Percentiles rank a stretch among this genome's conserved stretches.
Evolutionary conservation across 2,888 invertebrate species (phyloP).

Genomic region (Aleiodes testaceus): DNA sequence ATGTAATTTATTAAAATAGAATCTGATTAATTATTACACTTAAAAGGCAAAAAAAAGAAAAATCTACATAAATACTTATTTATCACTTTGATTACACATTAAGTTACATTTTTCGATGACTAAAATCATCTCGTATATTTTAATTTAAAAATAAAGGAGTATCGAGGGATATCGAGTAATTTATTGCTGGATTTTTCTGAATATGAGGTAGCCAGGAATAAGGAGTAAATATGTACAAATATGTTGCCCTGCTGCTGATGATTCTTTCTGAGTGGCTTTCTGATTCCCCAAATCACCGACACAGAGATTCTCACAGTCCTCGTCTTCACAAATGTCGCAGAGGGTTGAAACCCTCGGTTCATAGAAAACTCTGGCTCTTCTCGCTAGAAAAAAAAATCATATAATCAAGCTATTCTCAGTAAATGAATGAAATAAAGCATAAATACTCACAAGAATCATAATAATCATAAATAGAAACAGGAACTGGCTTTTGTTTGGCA

Average conservation of each 20-base stretch:
- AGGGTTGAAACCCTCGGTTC: constrained; percentile 80
- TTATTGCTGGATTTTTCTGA: not conserved
- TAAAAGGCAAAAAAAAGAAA: not conserved
- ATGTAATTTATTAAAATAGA: constrained; percentile 18
- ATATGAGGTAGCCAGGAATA: constrained; percentile 14
- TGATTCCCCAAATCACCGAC: constrained; percentile 65
- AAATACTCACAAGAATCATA: constrained; percentile 88
- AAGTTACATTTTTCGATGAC: not conserved
- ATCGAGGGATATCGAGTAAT: not conserved
- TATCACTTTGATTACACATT: constrained; percentile 21
- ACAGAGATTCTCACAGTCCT: constrained; percentile 76
- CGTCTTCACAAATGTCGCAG: constrained; percentile 88
- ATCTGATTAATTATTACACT: constrained; percentile 5
- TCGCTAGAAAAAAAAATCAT: constrained; percentile 74
- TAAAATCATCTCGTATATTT: constrained; percentile 6
- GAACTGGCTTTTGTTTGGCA: constrained; percentile 88
- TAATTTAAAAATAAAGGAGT: not conserved
- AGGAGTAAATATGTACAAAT: constrained; percentile 50
- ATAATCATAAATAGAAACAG: constrained; percentile 90
- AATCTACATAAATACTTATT: constrained; percentile 23
- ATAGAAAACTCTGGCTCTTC: constrained; percentile 89
- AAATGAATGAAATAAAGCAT: constrained; percentile 12
- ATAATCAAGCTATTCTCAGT: no score
- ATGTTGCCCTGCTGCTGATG: constrained; percentile 45
- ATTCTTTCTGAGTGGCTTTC: constrained; percentile 47